Conservation (phyloP, 2,888 invertebrate genomes). For the Chironomus tentans region DNA sequence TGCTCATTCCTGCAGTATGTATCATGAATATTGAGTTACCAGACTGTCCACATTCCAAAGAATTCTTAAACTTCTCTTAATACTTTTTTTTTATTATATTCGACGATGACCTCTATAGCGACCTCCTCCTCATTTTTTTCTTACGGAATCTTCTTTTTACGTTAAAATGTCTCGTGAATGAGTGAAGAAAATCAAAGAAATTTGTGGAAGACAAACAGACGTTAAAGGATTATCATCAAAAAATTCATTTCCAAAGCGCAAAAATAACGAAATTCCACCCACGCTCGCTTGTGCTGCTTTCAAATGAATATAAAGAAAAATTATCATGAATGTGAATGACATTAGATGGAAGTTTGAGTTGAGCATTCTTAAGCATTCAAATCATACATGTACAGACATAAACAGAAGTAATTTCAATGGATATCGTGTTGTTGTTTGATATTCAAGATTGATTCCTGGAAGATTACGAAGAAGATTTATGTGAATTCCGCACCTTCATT, state of each 20-base stretch:
- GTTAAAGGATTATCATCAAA: not conserved
- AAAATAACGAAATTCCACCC: conserved; percentile 11
- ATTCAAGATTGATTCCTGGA: conserved; percentile 15
- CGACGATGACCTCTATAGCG: not conserved
- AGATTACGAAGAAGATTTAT: not conserved
- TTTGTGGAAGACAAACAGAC: not conserved
- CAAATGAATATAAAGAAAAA: not conserved
- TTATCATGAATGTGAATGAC: no score
- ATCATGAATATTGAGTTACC: not conserved
- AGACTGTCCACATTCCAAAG: not conserved
- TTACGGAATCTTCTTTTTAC: not conserved
- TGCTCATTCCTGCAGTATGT: no score
- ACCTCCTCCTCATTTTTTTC: not conserved
- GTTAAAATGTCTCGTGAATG: not conserved
- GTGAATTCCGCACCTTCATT: not conserved
- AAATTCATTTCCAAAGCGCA: not conserved
- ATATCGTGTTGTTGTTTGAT: no score
- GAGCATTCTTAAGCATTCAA: no score
- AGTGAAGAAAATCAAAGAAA: not conserved
- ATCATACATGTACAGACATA: no score
- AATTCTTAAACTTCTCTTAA: not conserved
- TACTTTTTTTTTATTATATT: not conserved
- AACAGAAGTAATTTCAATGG: no score
- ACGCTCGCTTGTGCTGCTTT: not conserved
- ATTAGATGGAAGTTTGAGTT: no score